Conservation (phyloP, 2,113 vertebrate genomes). For the Vulpes vulpes region DNA sequence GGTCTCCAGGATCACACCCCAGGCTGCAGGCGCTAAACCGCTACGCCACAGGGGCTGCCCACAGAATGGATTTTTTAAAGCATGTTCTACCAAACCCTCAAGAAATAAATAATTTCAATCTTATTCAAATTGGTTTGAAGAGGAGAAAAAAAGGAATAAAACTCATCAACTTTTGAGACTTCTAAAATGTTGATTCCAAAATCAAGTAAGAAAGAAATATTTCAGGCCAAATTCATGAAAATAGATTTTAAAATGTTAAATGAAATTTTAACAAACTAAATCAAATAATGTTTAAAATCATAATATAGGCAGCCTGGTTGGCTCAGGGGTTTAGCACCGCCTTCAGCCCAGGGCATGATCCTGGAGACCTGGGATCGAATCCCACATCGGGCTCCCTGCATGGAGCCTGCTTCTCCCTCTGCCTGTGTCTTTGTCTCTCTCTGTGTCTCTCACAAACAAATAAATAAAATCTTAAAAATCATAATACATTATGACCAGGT, state of each 20-base stretch:
- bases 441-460: no score
- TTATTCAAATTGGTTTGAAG: conserved; percentile 4
- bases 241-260: not conserved
- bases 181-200: conserved; percentile 43
- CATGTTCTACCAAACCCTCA: not conserved
- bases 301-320: not conserved
- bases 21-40: no score
- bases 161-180: not conserved
- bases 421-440: no score
- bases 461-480: conserved; percentile 56
- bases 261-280: conserved; percentile 41
- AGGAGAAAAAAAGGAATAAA: conserved; percentile 47
- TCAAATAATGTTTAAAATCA: conserved; percentile 51
- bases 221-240: conserved; percentile 22
- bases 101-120: conserved; percentile 19
- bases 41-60: no score
- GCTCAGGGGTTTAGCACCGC: no score
- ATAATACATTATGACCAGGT: conserved; percentile 13
- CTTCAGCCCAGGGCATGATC: no score
- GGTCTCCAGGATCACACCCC: no score
- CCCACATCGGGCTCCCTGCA: no score
- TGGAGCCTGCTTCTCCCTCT: no score
- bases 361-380: no score
- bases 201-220: conserved; percentile 31
- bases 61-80: not conserved